Evolutionary conservation across 37 sponge, comb jelly and placozoan species (phyloP).

Genomic region (Aplysina aerophoba): DNA sequence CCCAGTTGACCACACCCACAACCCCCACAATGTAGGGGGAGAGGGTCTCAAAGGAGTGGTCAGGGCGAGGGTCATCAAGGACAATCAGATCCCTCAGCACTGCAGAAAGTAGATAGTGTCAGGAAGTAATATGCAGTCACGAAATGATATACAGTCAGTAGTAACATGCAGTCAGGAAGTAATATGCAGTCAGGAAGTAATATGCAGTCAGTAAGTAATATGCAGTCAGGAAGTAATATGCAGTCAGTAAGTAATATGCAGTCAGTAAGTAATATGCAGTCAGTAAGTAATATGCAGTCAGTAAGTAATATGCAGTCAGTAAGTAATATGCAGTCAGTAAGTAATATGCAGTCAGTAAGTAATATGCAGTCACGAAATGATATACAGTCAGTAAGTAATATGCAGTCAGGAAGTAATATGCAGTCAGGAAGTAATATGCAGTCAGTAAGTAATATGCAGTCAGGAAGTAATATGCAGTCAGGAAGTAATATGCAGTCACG

Average conservation of each 20-base stretch:
- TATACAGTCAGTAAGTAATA: not conserved
- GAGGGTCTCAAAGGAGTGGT: not conserved
- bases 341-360: not conserved
- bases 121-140: not conserved
- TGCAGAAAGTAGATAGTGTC: constrained; percentile 12
- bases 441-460: no score
- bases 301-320: not conserved
- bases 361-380: not conserved
- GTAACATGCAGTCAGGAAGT: not conserved
- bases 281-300: constrained; percentile 5
- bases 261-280: not conserved
- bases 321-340: constrained; percentile 5
- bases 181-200: not conserved
- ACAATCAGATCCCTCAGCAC: not conserved
- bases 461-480: no score
- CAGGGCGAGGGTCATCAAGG: not conserved
- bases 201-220: no score
- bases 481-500: not conserved
- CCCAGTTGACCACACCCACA: constrained; percentile 18
- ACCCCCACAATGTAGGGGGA: not conserved
- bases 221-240: not conserved
- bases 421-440: not conserved
- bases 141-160: not conserved
- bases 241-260: constrained; percentile 1
- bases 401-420: not conserved